Evolutionary conservation across 2,888 invertebrate genomes (phyloP).

Genomic region (Drosophila flavopinicola): DNA sequence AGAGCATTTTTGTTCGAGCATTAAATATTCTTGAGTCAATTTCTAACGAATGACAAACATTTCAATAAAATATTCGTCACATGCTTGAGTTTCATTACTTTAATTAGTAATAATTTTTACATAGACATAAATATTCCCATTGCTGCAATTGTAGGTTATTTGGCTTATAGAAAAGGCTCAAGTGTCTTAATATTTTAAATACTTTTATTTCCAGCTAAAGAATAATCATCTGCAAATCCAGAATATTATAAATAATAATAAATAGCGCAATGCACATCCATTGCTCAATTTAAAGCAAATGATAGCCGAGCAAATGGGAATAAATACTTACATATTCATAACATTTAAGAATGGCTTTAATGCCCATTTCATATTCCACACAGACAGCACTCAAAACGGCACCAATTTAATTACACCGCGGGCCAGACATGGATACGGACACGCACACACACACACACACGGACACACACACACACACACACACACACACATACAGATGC

Average conservation of each 20-base stretch:
- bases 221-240: background rate
- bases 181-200: background rate
- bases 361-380: constrained; percentile 17
- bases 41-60: too few species aligned
- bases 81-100: too few species aligned
- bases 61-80: too few species aligned
- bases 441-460: background rate
- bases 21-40: too few species aligned
- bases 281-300: background rate
- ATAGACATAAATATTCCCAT: too few species aligned
- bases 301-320: background rate
- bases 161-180: background rate
- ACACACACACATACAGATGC: constrained; percentile 1
- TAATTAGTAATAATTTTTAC: too few species aligned
- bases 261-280: background rate
- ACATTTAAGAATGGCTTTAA: constrained; percentile 28
- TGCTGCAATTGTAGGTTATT: background rate
- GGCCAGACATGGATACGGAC: constrained; percentile 31
- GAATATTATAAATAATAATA: too few species aligned
- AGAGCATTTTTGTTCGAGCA: too few species aligned
- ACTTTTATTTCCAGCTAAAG: too few species aligned
- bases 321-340: constrained; percentile 7
- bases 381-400: constrained; percentile 34
- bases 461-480: constrained; percentile 12
- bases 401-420: constrained; percentile 66